Percentiles rank a stretch among this genome's conserved stretches.
Evolutionary conservation across 2,113 vertebrate genomes (phyloP).

Genomic region (Oplegnathus fasciatus): DNA sequence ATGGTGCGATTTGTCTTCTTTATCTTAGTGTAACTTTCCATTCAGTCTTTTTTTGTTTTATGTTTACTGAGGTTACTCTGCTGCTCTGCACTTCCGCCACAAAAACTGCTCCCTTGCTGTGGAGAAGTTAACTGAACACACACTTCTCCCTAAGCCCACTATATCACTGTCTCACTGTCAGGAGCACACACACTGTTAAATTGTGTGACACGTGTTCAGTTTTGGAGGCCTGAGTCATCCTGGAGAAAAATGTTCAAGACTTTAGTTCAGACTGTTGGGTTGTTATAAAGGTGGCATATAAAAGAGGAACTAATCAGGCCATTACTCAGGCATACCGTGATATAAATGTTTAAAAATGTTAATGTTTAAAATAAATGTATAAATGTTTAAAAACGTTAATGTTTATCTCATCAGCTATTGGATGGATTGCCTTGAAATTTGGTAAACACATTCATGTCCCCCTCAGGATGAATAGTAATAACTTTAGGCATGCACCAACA

Average conservation of each 20-base stretch:
- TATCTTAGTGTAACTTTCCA: slow-evolving; percentile 8
- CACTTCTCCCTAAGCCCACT: slow-evolving; percentile 26
- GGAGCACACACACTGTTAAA: slow-evolving; percentile 10
- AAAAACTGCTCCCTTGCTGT: slow-evolving; percentile 44
- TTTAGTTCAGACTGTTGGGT: slow-evolving; percentile 11
- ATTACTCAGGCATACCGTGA: slow-evolving; percentile 11
- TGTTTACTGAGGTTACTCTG: slow-evolving; percentile 33
- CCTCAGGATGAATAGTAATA: background rate
- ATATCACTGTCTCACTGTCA: slow-evolving; percentile 40
- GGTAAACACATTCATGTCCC: background rate
- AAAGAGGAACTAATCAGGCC: slow-evolving; percentile 21
- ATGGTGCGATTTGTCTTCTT: slow-evolving; percentile 19
- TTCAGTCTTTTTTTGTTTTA: slow-evolving; percentile 14
- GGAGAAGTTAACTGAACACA: slow-evolving; percentile 43
- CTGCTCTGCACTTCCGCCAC: slow-evolving; percentile 23
- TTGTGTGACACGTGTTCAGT: slow-evolving; percentile 24
- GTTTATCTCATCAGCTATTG: background rate
- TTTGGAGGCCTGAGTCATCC: slow-evolving; percentile 18
- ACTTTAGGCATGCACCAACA: background rate
- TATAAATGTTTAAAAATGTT: no score
- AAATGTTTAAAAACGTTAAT: no score
- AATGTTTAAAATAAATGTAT: no score
- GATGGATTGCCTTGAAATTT: background rate
- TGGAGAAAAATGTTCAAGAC: slow-evolving; percentile 14
- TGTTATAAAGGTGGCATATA: slow-evolving; percentile 15